Conservation (phyloP, 2,113 vertebrate species). For the Labeo rohita region DNA sequence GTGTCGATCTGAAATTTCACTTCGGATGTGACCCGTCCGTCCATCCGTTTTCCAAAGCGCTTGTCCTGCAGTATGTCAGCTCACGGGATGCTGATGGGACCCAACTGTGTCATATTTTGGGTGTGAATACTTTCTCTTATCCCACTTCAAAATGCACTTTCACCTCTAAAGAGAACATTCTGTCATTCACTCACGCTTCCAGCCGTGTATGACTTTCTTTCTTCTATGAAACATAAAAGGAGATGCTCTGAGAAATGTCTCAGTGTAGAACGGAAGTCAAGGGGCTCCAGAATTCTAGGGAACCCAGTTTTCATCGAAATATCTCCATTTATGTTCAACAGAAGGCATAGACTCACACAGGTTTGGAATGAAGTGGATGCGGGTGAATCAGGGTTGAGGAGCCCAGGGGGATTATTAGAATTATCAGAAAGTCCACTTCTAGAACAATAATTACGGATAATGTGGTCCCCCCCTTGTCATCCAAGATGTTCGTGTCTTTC, state of each 20-base stretch:
- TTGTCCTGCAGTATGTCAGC: neutral
- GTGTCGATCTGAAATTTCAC: constrained; percentile 21
- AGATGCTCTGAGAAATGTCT: neutral
- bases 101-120: neutral
- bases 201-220: neutral
- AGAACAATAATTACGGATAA: no score
- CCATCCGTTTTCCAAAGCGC: neutral
- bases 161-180: neutral
- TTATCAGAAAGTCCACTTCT: no score
- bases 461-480: no score
- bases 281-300: neutral
- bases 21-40: constrained; percentile 10
- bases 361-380: neutral
- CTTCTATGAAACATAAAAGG: neutral
- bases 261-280: neutral
- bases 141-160: neutral
- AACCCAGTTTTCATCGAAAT: neutral
- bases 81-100: neutral
- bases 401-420: neutral
- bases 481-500: no score
- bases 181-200: neutral
- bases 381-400: neutral
- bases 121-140: neutral
- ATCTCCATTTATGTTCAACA: neutral
- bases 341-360: neutral